Evolutionary conservation across 2,797 vertebrate species (phyloP).

Genomic region (Denticeps clupeoides): DNA sequence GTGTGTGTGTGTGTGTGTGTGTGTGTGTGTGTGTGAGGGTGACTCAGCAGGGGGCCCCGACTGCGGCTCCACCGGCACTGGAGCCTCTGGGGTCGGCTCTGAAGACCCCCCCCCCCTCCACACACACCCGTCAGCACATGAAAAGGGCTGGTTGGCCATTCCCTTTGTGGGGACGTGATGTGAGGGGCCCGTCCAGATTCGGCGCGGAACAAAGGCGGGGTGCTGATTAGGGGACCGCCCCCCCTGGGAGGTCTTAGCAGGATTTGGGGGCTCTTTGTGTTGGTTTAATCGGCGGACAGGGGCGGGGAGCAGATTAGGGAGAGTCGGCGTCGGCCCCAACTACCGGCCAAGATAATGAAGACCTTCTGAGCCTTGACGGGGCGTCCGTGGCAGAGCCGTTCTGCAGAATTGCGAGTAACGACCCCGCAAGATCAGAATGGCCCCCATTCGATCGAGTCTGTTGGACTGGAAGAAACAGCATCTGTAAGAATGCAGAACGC

Average conservation of each 20-base stretch:
- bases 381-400: too few species aligned
- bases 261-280: too few species aligned
- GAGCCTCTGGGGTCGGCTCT: slow-evolving; percentile 31
- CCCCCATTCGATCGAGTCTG: slow-evolving; percentile 31
- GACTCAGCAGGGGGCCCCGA: slow-evolving; percentile 30
- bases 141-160: slow-evolving; percentile 61
- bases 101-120: slow-evolving; percentile 13
- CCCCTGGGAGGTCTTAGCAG: too few species aligned
- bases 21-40: not conserved
- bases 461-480: slow-evolving; percentile 49
- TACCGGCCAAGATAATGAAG: too few species aligned
- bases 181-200: slow-evolving; percentile 45
- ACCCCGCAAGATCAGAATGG: too few species aligned
- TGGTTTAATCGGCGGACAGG: too few species aligned
- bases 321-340: slow-evolving; percentile 23
- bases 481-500: slow-evolving; percentile 33
- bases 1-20: not conserved
- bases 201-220: slow-evolving; percentile 54
- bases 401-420: too few species aligned
- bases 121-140: slow-evolving; percentile 11
- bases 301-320: too few species aligned
- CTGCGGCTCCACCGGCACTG: slow-evolving; percentile 43
- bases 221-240: slow-evolving; percentile 38
- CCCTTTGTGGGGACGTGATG: slow-evolving; percentile 58
- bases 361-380: too few species aligned